Base-by-base conservation (phyloP, 2,797 vertebrate genomes). In the Crenuchus spilurus region DNA sequence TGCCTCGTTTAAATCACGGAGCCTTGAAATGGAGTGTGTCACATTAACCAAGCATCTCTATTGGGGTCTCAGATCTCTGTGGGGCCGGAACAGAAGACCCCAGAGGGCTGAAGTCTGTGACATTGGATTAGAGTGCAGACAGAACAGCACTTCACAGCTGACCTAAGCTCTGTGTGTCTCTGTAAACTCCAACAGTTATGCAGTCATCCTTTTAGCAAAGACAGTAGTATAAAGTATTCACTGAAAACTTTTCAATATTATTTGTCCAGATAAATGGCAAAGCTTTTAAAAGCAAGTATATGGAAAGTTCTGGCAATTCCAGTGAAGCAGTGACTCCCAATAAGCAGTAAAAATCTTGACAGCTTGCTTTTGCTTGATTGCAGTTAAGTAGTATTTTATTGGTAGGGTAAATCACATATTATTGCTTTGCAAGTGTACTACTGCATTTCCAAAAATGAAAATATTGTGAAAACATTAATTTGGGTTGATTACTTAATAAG, bases 91-190 rank as follows among this genome's bases (percentile, higher is more conserved):
- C 84, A 82, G 85, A 83, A 67, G 83, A 82, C 75, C 80, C 84
- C 82, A 86, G 78, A 87, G 88, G 87, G 86, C 82, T 85, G 81
- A 52, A 73, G 75, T 72, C 82, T 89, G 84, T 90, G 88, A 90
- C 89, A 90, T 75, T 79, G 84, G 89, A 90, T 91, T 92, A 90
- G 83, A 83, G 82, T 74, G 80, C 87, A 77, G 71, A 68, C 75
- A 80, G 65, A 58, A 35, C 75, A 70, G 52, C 61, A 44, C 52
- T 75, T 75, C 24, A 48, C 58, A 24, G 62, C 49, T 72, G 64
- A 73, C 67, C 74, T 54, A 24, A 64, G 57, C 66, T 68, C 44
- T 35, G 8, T 0, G 13, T 31, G 7, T n/a, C 64, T 33, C 18
- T 48, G 28, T 9, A 62, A 22, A 46, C 18, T 55, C 13, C 13